Percentiles rank a stretch among this genome's conserved stretches.
These are phyloP conservation scores for Microcebus lehilahytsara DNA, from an alignment of 2,113 vertebrate genomes.

Conservation along the genomic window DNA sequence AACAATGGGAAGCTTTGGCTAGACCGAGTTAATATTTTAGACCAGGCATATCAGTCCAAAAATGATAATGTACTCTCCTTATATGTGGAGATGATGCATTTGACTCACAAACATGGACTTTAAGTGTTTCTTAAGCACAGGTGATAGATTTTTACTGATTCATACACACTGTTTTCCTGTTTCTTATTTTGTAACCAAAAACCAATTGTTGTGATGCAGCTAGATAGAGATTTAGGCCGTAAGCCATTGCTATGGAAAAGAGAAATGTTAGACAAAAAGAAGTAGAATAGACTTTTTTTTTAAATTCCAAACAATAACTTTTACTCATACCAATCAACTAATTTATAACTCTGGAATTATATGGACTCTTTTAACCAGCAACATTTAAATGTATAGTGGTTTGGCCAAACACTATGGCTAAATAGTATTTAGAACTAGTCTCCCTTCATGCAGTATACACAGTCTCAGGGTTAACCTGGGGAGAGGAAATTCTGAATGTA, in stretches of 20 bases:
- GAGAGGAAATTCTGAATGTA: conserved; percentile 20
- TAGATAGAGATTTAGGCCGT: background rate
- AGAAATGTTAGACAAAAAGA: background rate
- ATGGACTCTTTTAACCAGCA: background rate
- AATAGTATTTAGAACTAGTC: conserved; percentile 11
- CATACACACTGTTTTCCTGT: background rate
- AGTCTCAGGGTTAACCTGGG: background rate
- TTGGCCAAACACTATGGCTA: background rate
- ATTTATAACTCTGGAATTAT: background rate
- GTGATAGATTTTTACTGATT: conserved; percentile 3
- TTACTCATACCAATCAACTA: background rate
- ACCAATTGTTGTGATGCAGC: background rate
- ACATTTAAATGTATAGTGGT: background rate
- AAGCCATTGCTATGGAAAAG: background rate
- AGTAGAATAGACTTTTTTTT: background rate
- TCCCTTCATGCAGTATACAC: conserved; percentile 1
- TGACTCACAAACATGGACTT: background rate
- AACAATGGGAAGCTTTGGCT: background rate
- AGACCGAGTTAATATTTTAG: background rate
- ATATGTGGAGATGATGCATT: background rate
- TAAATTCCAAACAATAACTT: background rate
- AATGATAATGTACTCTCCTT: background rate
- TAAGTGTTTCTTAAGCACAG: background rate
- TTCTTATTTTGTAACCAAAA: conserved; percentile 5
- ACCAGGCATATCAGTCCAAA: background rate